These are phyloP conservation scores for Adelphocoris suturalis DNA, from an alignment of 2,888 invertebrate species.

Conservation along the genomic window DNA sequence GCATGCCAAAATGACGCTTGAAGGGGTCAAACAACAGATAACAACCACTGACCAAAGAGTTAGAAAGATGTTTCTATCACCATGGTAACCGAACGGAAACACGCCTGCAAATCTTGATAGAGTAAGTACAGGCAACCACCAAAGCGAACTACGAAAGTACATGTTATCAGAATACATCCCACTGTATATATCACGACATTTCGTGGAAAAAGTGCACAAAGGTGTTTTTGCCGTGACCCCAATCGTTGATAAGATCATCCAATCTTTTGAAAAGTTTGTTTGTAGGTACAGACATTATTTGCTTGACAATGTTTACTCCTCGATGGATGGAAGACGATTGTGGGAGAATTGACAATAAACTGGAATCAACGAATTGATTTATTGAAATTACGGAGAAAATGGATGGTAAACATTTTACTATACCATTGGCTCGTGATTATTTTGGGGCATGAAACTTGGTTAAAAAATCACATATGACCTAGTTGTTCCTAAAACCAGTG, in stretches of 20 bases:
- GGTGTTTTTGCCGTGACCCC: neutral
- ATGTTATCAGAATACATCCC: neutral
- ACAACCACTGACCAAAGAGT: slow-evolving; percentile 35
- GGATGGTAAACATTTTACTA: neutral
- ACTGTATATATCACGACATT: neutral
- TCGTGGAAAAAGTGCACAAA: neutral
- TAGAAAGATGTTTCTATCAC: neutral
- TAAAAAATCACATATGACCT: too few relatives aligned
- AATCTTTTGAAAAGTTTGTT: neutral
- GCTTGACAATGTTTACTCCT: neutral
- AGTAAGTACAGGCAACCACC: slow-evolving; percentile 15
- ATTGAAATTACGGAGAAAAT: neutral
- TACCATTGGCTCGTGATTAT: neutral
- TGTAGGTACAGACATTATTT: neutral
- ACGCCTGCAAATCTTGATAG: slow-evolving; percentile 50
- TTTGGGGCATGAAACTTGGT: too few relatives aligned
- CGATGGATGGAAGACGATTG: slow-evolving; percentile 1
- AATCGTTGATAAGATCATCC: neutral
- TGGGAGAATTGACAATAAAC: neutral
- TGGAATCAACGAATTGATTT: neutral
- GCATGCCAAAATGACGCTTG: slow-evolving; percentile 31
- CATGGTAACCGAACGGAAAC: slow-evolving; percentile 42
- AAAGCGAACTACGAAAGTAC: neutral
- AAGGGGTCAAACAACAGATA: neutral
- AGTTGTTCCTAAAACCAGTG: too few relatives aligned